These are phyloP conservation scores for Melinopterus prodromus DNA, from an alignment of 2,888 invertebrate species.

Conservation along the genomic window DNA sequence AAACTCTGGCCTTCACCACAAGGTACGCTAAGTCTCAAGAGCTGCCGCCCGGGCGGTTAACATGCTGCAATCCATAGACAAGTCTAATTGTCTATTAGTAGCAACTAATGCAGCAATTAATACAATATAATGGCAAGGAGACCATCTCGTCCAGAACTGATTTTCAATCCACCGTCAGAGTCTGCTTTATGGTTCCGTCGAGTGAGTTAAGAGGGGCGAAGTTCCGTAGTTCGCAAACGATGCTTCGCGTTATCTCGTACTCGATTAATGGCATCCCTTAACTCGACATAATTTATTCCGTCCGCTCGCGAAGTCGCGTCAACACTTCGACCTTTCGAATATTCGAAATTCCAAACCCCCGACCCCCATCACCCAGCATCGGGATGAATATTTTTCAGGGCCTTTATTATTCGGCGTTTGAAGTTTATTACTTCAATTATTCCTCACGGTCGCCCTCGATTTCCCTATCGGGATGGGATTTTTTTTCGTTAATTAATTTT, in stretches of 20 bases:
- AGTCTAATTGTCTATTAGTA: neutral
- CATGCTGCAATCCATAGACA: neutral
- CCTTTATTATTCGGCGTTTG: conserved; percentile 4
- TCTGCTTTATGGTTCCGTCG: conserved; percentile 42
- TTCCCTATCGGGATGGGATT: neutral
- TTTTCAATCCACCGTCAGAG: conserved; percentile 28
- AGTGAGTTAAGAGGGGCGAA: conserved; percentile 41
- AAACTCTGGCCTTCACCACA: too few species aligned
- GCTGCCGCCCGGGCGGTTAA: too few species aligned
- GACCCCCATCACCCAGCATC: neutral
- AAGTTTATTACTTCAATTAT: neutral
- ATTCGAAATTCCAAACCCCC: neutral
- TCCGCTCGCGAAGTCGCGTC: conserved; percentile 12
- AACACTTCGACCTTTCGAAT: neutral
- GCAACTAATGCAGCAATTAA: neutral
- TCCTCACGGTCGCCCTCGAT: neutral
- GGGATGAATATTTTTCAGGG: neutral
- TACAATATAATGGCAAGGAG: neutral
- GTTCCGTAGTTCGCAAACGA: conserved; percentile 25
- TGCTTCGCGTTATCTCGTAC: conserved; percentile 41
- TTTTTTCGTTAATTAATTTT: neutral
- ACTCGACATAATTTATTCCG: conserved; percentile 38
- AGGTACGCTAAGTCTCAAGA: too few species aligned
- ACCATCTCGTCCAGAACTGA: conserved; percentile 24
- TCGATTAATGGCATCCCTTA: conserved; percentile 47